Base-by-base conservation (phyloP, 2,113 vertebrate species). In the Promerops cafer region DNA sequence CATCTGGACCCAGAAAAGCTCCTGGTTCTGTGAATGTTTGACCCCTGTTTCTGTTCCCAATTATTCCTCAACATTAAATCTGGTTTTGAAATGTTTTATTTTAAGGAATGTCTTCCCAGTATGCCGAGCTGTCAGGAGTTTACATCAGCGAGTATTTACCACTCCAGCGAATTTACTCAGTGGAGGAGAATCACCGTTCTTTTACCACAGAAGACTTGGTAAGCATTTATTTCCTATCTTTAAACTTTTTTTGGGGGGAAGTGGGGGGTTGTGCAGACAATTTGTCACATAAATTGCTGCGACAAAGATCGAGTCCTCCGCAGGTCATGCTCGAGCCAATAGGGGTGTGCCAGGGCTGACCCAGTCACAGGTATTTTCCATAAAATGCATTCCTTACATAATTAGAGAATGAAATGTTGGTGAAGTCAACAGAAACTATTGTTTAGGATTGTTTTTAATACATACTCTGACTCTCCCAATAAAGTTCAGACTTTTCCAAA, bases 121-220 rank as follows among this genome's bases (percentile, higher is more conserved):
- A 99, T 99, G 99, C 99, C 99, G 0, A 99, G 99, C 97, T 99
- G 99, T 93, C 98, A 99, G 59, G 99, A 99, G 97, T 99, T 99
- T 90, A 99, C 99, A 52, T 98, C 99, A 56, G 98, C 99, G 89
- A 99, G 99, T 93, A 98, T 99, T 87, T 99, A 99, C 97, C 99
- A 99, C 81, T 99, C 99, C 74, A 99, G 99, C 1, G 99, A 99
- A 97, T 99, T 99, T 96, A 98, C 96, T 87, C 98, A 98, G 91
- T 99, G 99, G 99, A 98, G 99, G 92, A 99, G 99, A 93, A 98
- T 99, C 87, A 99, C 98, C 0, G 98, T 99, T 57, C 98, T 98
- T 68, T 97, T 99, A 90, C 99, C 99, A 60, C 99, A 99, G 96
- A 99, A 99, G 97, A 99, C 99, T 47, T 99, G 99, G 99, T 99